Evolutionary conservation across 2,888 invertebrate species (phyloP).

Genomic region (Drosophila nigritarsus): DNA sequence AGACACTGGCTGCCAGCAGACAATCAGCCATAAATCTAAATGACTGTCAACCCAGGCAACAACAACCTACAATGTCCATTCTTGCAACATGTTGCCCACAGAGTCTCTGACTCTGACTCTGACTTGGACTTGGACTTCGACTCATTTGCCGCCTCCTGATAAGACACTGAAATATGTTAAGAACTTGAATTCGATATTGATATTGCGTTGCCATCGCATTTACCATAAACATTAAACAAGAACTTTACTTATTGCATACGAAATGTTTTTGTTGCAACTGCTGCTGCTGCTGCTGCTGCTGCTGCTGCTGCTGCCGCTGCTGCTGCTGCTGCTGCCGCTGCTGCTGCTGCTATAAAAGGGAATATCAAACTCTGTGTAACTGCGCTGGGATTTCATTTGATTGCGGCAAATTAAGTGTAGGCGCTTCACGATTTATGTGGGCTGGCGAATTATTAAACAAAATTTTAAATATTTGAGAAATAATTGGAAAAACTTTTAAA

Average conservation of each 20-base stretch:
- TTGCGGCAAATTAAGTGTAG: not conserved
- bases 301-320: not conserved
- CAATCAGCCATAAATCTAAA: conserved; percentile 81
- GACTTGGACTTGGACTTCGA: conserved; percentile 17
- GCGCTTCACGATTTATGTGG: not conserved
- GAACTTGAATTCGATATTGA: conserved; percentile 77
- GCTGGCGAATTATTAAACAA: not conserved
- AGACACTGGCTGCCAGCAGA: conserved; percentile 71
- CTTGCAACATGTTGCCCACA: conserved; percentile 68
- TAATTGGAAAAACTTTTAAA: not conserved
- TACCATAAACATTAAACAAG: conserved; percentile 71
- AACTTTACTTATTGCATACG: conserved; percentile 62
- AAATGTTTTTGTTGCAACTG: conserved; percentile 19
- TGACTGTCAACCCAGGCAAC: conserved; percentile 77
- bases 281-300: no score
- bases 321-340: no score
- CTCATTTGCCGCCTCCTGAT: conserved; percentile 79
- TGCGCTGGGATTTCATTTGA: not conserved
- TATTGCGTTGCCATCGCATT: conserved; percentile 74
- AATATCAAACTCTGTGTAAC: conserved; percentile 3
- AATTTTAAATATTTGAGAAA: not conserved
- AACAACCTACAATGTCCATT: conserved; percentile 66
- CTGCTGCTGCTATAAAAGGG: conserved; percentile 5
- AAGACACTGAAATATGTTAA: conserved; percentile 75
- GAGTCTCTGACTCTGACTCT: conserved; percentile 4